Evolutionary conservation across 2,113 vertebrate species (phyloP).

Genomic region (Podilymbus podiceps): DNA sequence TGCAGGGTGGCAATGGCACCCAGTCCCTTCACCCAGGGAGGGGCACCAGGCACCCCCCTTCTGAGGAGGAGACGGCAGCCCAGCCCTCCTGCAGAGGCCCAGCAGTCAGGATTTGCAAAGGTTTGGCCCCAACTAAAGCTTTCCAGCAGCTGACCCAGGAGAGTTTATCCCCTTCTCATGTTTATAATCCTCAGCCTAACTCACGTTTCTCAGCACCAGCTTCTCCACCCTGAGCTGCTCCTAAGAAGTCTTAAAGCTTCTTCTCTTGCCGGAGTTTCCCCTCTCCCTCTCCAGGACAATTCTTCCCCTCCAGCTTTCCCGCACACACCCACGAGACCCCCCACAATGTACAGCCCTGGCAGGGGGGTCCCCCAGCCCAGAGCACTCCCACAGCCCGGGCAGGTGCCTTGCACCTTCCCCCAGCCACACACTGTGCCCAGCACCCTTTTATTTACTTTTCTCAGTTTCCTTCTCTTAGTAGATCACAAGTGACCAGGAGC

Average conservation of each 20-base stretch:
- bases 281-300: not conserved
- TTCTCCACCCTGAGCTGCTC: not conserved
- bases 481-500: not conserved
- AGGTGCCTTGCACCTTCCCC: not conserved
- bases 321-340: not conserved
- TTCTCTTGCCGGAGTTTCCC: not conserved
- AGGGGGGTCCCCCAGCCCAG: not conserved
- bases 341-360: not conserved
- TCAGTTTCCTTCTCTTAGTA: not conserved
- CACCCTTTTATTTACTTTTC: constrained; percentile 20
- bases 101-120: not conserved
- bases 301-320: not conserved
- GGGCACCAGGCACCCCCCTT: not conserved
- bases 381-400: fast-evolving
- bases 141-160: not conserved
- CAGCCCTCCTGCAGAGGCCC: not conserved
- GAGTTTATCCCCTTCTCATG: not conserved
- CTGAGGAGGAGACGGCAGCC: not conserved
- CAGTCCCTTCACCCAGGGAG: not conserved
- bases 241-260: not conserved
- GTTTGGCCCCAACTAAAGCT: not conserved
- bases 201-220: not conserved
- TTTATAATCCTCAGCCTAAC: constrained; percentile 24
- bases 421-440: fast-evolving
- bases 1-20: not conserved